phyloP scores from a whole-genome alignment of 2,888 invertebrate genomes.

The Hecatera dysodea region DNA sequence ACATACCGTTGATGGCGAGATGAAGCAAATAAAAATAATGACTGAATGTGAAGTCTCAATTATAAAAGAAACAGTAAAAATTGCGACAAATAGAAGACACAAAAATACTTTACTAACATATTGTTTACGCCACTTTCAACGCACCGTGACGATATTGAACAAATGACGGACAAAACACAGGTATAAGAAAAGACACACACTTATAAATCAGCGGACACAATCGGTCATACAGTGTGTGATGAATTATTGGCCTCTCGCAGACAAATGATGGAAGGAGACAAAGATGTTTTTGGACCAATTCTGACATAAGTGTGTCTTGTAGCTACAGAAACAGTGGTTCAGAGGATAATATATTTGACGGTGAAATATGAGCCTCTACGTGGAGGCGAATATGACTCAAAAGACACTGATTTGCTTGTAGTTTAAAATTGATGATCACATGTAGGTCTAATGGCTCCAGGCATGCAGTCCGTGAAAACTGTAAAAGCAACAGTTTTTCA shows the following conservation, averaged over 20 bases:
- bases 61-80: constrained; percentile 2
- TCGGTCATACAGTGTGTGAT: constrained; percentile 26
- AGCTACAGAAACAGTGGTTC: constrained; percentile 19
- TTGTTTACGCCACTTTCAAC: constrained; percentile 27
- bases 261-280: constrained; percentile 21
- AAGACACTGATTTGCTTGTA: background rate
- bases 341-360: background rate
- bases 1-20: too few species aligned
- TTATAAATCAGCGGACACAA: constrained; percentile 47
- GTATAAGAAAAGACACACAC: constrained; percentile 28
- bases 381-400: background rate
- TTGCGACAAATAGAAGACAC: background rate
- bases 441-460: background rate
- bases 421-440: background rate
- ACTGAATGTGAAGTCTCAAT: background rate
- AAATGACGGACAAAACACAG: constrained; percentile 48
- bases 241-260: constrained; percentile 37
- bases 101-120: constrained; percentile 32
- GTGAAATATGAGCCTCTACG: background rate
- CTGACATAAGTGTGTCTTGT: constrained; percentile 30
- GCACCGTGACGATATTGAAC: constrained; percentile 52
- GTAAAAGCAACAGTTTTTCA: background rate
- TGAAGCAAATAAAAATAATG: background rate
- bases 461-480: background rate
- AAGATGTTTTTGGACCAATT: constrained; percentile 39